Base-by-base conservation (phyloP, 2,888 invertebrate genomes). In the Eupithecia abbreviata region DNA sequence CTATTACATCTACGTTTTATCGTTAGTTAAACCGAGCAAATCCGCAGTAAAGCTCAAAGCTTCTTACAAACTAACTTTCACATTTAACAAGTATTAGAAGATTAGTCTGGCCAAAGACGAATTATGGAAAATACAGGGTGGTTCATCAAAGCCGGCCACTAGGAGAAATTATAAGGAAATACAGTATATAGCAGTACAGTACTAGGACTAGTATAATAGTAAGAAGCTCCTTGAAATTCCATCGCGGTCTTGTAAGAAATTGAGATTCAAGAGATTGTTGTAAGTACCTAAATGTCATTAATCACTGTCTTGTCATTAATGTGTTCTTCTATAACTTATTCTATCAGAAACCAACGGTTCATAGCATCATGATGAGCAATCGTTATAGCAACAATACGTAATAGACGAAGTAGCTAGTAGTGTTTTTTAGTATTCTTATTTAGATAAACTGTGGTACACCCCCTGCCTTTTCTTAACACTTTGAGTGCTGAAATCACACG, bases 31-130 rank as follows among this genome's bases (percentile, higher is more conserved):
- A 62, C 10, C 30, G 12, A 62, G 30, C 18, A 30, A 62, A 62
- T 62, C 62, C 62, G 30, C 41, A 42, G 66, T 13, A 66, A 66
- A 2, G 15, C 13, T 66, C 4, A 66, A 42, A 66, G 66, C 66
- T 66, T 66, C 45, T 69, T 18, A 69, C 42, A 18, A 18, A 47
- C 43, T n/a, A 69, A 69, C 43, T 18, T 69, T 47, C 10, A 18
- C 13, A 15, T 66, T 42, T 66, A 66, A 66, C 66, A 42, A 66
- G 66, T n/a, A 66, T 66, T 66, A 66, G 42, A 66, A 42, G 66
- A 66, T 66, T 66, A 66, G 66, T 66, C 66, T 66, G 66, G 42
- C 13, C 4, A 6, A 66, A 2, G 41, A 42, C 66, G 15, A 42
- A 30, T 30, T 62, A 62, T 66, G 3, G 15, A 42, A 42, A 15